Base-by-base conservation (phyloP, 2,113 vertebrate species). In the Enhydra lutris region DNA sequence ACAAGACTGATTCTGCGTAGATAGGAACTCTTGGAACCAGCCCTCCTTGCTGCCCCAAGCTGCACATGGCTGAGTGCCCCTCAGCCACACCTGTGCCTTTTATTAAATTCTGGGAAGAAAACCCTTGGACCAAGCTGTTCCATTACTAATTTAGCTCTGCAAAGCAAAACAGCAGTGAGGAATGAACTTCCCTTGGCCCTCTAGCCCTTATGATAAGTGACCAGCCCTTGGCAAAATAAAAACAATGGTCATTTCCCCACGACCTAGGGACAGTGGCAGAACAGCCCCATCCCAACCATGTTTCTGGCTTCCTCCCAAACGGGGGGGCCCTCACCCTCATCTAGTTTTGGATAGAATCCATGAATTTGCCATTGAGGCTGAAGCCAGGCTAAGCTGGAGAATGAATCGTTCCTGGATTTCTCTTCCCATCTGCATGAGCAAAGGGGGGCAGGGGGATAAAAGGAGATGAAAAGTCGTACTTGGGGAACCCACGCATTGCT, bases 21-120 rank as follows among this genome's bases (percentile, higher is more conserved):
- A 92, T 71, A 89, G 79, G 79, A 11, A 26, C 57, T 74, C 81
- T 79, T 61, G 34, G 92, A 36, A 67, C 73, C 61, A 18, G 39
- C 45, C 57, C 39, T 73, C 91, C 39, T 59, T 1, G 61, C 85
- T 24, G 94, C 95, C 94, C 65, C 8, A 2, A 90, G 93, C 95
- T 83, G 67, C 86, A 63, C n/a, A 1, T 61, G 90, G 95, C 59
- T 15, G 67, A 52, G 80, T 3, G 50, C 78, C 87, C 78, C 79
- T 61, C 87, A 69, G 90, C 88, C 74, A 73, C 52, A 94, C 91
- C 88, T 94, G 88, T 13, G 61, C 88, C 82, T 92, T 82, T 95
- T 39, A 95, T 89, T 81, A 52, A 57, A 61, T 73, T 21, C 69
- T 57, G 55, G 55, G 81, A 88, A 80, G 91, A 39, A 81, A 81